Percentiles rank a stretch among this genome's conserved stretches.
Conservation (phyloP, 2,797 vertebrate genomes). For the Phaenicophaeus curvirostris region DNA sequence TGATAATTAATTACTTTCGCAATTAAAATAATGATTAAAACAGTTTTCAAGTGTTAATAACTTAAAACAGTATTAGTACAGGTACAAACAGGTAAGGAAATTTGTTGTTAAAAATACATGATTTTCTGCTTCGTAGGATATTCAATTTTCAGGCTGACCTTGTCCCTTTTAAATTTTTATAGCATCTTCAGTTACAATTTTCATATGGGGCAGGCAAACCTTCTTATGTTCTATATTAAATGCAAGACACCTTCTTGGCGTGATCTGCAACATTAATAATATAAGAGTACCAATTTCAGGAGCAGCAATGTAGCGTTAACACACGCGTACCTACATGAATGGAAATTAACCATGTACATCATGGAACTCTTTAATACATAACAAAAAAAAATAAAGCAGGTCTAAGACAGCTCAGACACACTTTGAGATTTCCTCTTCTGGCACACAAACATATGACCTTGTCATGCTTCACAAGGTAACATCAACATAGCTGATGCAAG, state of each 20-base stretch:
- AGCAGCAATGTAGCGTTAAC: constrained; percentile 39
- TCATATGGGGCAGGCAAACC: constrained; percentile 67
- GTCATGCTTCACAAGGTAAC: constrained; percentile 56
- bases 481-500: constrained; percentile 23
- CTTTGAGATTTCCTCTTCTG: constrained; percentile 1
- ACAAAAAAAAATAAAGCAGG: not conserved
- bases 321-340: not conserved
- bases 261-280: constrained; percentile 78
- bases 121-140: constrained; percentile 40
- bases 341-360: constrained; percentile 16
- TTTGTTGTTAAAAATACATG: constrained; percentile 51
- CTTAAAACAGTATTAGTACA: not conserved
- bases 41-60: constrained; percentile 1
- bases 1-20: not conserved
- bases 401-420: not conserved
- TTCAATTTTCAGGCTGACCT: constrained; percentile 39
- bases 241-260: constrained; percentile 61
- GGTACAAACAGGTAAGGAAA: constrained; percentile 12
- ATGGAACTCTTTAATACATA: not conserved
- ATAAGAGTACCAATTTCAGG: constrained; percentile 74
- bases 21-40: constrained; percentile 14
- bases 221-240: constrained; percentile 74
- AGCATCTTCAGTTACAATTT: constrained; percentile 75
- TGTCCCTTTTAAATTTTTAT: constrained; percentile 77
- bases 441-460: constrained; percentile 35